Conservation (phyloP, 2,113 vertebrate species). For the Channa maculata region DNA sequence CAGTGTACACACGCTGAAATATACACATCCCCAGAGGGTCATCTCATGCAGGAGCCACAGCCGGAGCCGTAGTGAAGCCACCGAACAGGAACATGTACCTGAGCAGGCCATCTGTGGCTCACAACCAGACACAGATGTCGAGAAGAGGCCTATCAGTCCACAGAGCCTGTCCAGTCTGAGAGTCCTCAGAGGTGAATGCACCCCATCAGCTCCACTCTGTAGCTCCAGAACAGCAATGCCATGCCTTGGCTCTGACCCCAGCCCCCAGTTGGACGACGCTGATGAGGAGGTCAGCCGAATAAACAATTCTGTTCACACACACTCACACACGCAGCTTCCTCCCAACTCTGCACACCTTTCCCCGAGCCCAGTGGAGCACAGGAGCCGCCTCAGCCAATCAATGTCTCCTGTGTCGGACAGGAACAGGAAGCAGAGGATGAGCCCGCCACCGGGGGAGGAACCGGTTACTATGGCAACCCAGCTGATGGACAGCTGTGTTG, state of each 20-base stretch:
- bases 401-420: slow-evolving; percentile 82
- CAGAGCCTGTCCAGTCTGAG: slow-evolving; percentile 49
- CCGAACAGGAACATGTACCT: slow-evolving; percentile 39
- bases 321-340: slow-evolving; percentile 70
- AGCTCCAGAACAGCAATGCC: slow-evolving; percentile 22
- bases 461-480: slow-evolving; percentile 65
- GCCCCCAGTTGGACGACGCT: slow-evolving; percentile 73
- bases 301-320: slow-evolving; percentile 80
- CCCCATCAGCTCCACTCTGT: slow-evolving; percentile 59
- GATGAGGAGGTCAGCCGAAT: slow-evolving; percentile 89
- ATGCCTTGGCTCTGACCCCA: slow-evolving; percentile 40
- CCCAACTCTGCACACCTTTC: slow-evolving; percentile 79
- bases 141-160: slow-evolving; percentile 27
- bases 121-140: slow-evolving; percentile 31
- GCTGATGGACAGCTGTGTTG: slow-evolving; percentile 81
- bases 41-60: slow-evolving; percentile 74
- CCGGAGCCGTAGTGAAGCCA: slow-evolving; percentile 62
- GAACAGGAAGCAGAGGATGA: slow-evolving; percentile 92
- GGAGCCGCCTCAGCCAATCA: slow-evolving; percentile 63
- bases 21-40: slow-evolving; percentile 69
- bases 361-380: slow-evolving; percentile 71
- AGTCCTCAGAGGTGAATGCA: slow-evolving; percentile 44
- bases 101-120: slow-evolving; percentile 40
- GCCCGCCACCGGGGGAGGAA: slow-evolving; percentile 88
- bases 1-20: slow-evolving; percentile 78